Percentiles rank a stretch among this genome's conserved stretches.
Evolutionary conservation across 2,113 vertebrate genomes (phyloP).

Genomic region (Scalopus aquaticus): DNA sequence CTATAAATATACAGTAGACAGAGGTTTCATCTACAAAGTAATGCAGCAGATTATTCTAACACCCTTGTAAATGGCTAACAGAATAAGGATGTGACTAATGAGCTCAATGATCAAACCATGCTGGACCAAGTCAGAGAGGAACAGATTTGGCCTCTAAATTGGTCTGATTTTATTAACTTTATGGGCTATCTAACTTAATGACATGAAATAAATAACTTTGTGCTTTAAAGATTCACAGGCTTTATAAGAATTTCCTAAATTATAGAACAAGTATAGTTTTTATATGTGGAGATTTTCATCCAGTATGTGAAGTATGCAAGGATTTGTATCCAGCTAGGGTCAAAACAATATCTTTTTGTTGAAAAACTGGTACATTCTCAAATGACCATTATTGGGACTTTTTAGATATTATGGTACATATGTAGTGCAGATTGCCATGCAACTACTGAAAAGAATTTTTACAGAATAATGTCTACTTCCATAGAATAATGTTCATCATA

Average conservation of each 20-base stretch:
- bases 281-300: background rate
- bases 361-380: background rate
- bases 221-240: background rate
- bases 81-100: background rate
- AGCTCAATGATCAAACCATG: slow-evolving; percentile 15
- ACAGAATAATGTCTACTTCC: background rate
- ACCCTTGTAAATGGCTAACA: background rate
- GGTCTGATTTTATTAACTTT: slow-evolving; percentile 11
- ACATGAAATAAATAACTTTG: background rate
- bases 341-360: background rate
- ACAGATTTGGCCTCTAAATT: background rate
- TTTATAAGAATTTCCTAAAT: slow-evolving; percentile 24
- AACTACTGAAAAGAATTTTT: background rate
- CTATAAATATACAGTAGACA: background rate
- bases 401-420: background rate
- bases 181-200: background rate
- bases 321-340: background rate
- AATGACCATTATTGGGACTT: background rate
- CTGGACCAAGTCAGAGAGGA: background rate
- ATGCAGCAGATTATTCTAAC: background rate
- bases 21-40: no score
- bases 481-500: background rate
- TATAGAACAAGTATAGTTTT: background rate
- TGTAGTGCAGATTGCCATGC: background rate
- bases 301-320: background rate